These are phyloP conservation scores for Percopsis omiscomaycus DNA, from an alignment of 2,797 vertebrate genomes.

Conservation along the genomic window DNA sequence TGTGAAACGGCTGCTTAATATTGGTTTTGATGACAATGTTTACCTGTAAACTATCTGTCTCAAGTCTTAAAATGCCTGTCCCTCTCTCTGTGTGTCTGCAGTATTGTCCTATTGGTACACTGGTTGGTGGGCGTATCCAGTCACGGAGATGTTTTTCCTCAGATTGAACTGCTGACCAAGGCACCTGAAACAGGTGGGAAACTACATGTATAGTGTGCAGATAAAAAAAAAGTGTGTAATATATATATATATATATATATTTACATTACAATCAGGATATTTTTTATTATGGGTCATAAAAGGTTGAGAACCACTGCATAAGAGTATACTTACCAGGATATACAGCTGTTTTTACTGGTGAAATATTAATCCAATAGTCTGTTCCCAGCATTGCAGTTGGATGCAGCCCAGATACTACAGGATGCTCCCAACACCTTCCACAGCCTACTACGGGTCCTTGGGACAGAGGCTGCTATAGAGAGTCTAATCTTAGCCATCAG, in stretches of 20 bases:
- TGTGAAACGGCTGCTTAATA: background rate
- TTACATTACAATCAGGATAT: too few relatives aligned
- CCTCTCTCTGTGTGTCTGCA: conserved; percentile 53
- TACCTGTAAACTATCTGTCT: background rate
- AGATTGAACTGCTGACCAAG: conserved; percentile 85
- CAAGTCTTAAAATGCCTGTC: background rate
- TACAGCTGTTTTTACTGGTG: background rate
- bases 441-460: conserved; percentile 77
- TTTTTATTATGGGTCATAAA: too few relatives aligned
- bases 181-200: conserved; percentile 82
- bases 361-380: background rate
- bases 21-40: background rate
- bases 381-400: conserved; percentile 49
- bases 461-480: conserved; percentile 83
- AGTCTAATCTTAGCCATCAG: conserved; percentile 72
- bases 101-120: conserved; percentile 57
- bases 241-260: too few relatives aligned
- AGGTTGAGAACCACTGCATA: too few relatives aligned
- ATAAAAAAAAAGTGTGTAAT: too few relatives aligned
- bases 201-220: too few relatives aligned
- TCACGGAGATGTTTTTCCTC: conserved; percentile 75
- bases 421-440: conserved; percentile 71
- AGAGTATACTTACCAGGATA: background rate
- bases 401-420: conserved; percentile 29
- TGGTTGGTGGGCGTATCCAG: conserved; percentile 82